Base-by-base conservation (phyloP, 2,797 vertebrate species). In the Catamblyrhynchus diadema region DNA sequence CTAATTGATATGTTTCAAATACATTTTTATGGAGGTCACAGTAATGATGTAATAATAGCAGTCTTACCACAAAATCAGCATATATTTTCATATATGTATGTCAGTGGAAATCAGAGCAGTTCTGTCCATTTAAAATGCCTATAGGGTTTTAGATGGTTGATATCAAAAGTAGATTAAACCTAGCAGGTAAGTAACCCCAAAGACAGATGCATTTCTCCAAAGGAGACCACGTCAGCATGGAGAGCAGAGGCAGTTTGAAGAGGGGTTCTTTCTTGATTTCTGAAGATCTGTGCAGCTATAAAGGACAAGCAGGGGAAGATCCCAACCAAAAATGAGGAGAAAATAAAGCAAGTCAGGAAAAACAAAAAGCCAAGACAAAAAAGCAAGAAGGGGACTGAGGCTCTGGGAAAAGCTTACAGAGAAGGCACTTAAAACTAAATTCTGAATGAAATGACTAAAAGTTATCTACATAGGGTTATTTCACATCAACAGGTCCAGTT, bases 171-270 rank as follows among this genome's bases (percentile, higher is more conserved):
- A 64, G 37, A 17, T 81, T 86, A 70, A 74, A 12, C 16, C 39
- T 77, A 62, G 47, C 20, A 61, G 14, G 11, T 60, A 35, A 61
- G 17, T 77, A 88, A 32, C 27, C 10, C 27, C 35, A n/a, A 37
- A 56, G 48, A 35, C 33, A 66, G 22, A 5, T 48, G 41, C 3
- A 1, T n/a, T 56, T 22, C 24, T 77, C 74, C 32, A 73, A 62
- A 85, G 28, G 23, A 81, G 23, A 71, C 20, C 4, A 27, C 0
- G 0, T 37, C 5, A 41, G 4, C 2, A 1, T 85, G 60, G 54
- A 85, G 71, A 91, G 24, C 15, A 47, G 57, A 75, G 21, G 9
- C 32, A 47, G 16, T 54, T 62, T 23, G 15, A 8, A 12, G 13
- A 56, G 33, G 6, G 12, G 2, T 13, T 80, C 30, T 54, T 56